Percentiles rank a stretch among this genome's conserved stretches.
Conservation (phyloP, 1,140 invertebrate genomes). For the Thalassaphorura encarpata region DNA sequence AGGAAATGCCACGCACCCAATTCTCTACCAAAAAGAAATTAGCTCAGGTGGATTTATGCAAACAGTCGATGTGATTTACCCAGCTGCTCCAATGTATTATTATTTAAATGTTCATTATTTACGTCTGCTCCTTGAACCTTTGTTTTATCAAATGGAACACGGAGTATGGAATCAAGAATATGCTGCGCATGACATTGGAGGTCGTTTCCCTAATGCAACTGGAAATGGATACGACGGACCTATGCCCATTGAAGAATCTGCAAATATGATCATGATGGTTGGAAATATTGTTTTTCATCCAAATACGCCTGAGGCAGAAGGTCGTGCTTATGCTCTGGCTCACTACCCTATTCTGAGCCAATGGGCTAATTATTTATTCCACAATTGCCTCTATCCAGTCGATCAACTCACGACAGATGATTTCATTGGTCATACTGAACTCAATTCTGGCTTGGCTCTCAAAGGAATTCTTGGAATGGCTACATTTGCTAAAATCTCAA, state of each 20-base stretch:
- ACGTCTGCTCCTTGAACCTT: slow-evolving; percentile 12
- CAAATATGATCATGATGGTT: slow-evolving; percentile 28
- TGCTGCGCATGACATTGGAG: slow-evolving; percentile 26
- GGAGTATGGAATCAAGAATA: slow-evolving; percentile 10
- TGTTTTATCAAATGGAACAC: slow-evolving; percentile 26
- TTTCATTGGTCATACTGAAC: slow-evolving; percentile 24
- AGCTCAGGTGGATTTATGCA: slow-evolving; percentile 14
- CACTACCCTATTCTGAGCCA: slow-evolving; percentile 12
- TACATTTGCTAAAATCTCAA: slow-evolving; percentile 17
- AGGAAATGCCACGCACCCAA: slow-evolving; percentile 4
- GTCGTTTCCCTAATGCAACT: slow-evolving; percentile 18
- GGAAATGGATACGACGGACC: slow-evolving; percentile 13
- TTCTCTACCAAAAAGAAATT: slow-evolving; percentile 27
- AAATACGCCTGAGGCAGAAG: background rate
- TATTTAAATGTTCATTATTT: slow-evolving; percentile 19
- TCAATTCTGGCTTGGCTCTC: slow-evolving; percentile 27
- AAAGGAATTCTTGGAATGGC: slow-evolving; percentile 24
- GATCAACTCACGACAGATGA: slow-evolving; percentile 28
- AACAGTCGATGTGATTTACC: slow-evolving; percentile 28
- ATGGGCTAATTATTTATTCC: slow-evolving; percentile 22
- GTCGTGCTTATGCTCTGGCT: background rate
- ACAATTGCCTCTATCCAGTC: slow-evolving; percentile 23
- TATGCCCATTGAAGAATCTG: slow-evolving; percentile 26
- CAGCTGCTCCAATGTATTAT: slow-evolving; percentile 13
- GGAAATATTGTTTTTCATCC: slow-evolving; percentile 15